Evolutionary conservation across 2,113 vertebrate genomes (phyloP), one percentile per base, ranked within the genome.

Genomic region (Callionymus lyra): DNA sequence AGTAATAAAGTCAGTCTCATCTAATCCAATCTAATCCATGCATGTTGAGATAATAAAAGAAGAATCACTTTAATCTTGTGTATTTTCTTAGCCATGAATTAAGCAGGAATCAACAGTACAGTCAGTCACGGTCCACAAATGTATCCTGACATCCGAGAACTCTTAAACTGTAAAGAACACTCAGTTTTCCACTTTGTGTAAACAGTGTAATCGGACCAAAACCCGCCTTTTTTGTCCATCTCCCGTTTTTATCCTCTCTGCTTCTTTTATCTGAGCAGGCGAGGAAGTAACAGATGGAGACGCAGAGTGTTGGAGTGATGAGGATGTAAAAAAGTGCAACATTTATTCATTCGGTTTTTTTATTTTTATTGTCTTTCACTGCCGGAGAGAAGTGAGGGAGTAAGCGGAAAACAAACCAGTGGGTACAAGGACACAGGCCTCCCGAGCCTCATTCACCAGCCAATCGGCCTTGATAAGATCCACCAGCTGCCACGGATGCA

Each of bases 391-490:
- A 67, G 65, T 56, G 61, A 79, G 76, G 78, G 80, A 84, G 84
- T 77, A 89, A 85, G 85, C 77, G 83, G 85, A 82, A 76, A 81
- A 76, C 79, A 78, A 83, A 74, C 82, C 65, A 69, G 83, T 73
- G 82, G 86, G 82, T 74, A 85, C 85, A 83, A 86, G 88, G 91
- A 90, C 88, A 87, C 86, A 74, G 88, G 91, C 87, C 88, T 85
- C 82, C 18, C 64, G 72, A 47, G 74, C 84, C 85, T 90, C 88
- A 87, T 92, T 91, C 89, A 69, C 85, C 85, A 85, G 77, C 75
- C 85, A 81, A 84, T 84, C 85, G 76, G 84, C 76, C 83, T 86
- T 83, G 72, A 65, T 78, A 85, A 86, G 77, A 84, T 76, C 84
- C 85, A 88, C 89, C 89, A 90, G 88, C 90, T 88, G 91, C 87